Evolutionary conservation across 2,888 invertebrate species (phyloP), one percentile per base, ranked within the genome.

Genomic region (Dynastes tityus): DNA sequence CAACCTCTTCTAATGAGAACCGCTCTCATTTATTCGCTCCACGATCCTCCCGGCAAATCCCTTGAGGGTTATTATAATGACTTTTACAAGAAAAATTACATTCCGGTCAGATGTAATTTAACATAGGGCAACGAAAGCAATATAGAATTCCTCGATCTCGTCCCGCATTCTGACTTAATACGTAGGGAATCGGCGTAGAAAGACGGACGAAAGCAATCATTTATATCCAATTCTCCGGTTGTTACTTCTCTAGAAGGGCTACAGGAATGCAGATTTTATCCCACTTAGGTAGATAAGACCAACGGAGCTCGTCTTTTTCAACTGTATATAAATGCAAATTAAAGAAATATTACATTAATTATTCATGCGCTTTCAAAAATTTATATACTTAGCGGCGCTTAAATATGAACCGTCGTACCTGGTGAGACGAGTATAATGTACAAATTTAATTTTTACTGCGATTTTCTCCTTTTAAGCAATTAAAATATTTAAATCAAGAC

Each of bases 341-440:
- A 16, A 55, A 73, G 73, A 73, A 73, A 55, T 76, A 76, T 76
- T 76, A 67, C 65, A 76, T 76, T 76, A 53, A 76, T 76, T 76
- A 76, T 76, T 65, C 76, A 76, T 76, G 67, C 55, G 53, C 32
- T 37, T 40, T 58, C 53, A n/a, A 16, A 37, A 73, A 73, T 55
- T 37, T 73, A 32, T 73, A 73, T 71, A 58, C 49, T 51, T 49
- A 51, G 55, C 1, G 55, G 6, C 8, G 16, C 9, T 22, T 58
- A n/a, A 22, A 5, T 4, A 22, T 8, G 16, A 16, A 58, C 16
- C 16, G 22, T 58, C 16, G 8, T 2, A 1, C 22, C 6, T 8
- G 8, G 4, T 58, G 9, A 9, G 67, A 27, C 11, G 61, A 37
- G 61, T 40, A 74, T 40, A 61, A 74, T 65, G 64, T 76, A 67